Conservation (phyloP, 2,113 vertebrate species). For the Pandion haliaetus region DNA sequence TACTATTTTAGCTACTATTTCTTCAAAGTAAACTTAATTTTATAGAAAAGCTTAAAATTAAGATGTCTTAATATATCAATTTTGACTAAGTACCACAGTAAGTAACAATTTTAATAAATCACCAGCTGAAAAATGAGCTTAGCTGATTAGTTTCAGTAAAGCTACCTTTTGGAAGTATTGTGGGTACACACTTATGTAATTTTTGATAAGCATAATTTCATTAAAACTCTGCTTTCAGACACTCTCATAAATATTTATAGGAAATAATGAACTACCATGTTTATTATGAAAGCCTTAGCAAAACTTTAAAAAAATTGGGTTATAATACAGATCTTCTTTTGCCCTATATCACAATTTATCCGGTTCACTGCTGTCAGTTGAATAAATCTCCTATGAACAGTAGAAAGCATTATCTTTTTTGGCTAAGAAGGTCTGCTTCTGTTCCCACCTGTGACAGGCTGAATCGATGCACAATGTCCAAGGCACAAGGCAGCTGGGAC, state of each 20-base stretch:
- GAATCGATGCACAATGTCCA: fast-evolving
- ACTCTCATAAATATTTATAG: slow-evolving; percentile 16
- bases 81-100: slow-evolving; percentile 12
- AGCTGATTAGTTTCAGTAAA: neutral
- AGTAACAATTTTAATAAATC: slow-evolving; percentile 26
- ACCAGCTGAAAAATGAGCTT: neutral
- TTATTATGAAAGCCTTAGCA: neutral
- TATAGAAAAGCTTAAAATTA: neutral
- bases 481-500: neutral
- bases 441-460: neutral
- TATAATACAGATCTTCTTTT: neutral
- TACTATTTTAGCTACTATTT: neutral
- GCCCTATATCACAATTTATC: neutral
- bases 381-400: neutral
- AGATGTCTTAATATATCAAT: neutral
- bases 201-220: slow-evolving; percentile 33
- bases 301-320: neutral
- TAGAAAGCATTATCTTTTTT: neutral
- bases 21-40: neutral
- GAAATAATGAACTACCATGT: neutral
- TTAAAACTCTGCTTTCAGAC: slow-evolving; percentile 32
- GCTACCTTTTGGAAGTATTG: neutral
- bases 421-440: neutral
- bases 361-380: neutral
- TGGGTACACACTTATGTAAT: neutral